These are phyloP conservation scores for Lamproptera curius DNA, from an alignment of 2,888 invertebrate species.

Conservation along the genomic window DNA sequence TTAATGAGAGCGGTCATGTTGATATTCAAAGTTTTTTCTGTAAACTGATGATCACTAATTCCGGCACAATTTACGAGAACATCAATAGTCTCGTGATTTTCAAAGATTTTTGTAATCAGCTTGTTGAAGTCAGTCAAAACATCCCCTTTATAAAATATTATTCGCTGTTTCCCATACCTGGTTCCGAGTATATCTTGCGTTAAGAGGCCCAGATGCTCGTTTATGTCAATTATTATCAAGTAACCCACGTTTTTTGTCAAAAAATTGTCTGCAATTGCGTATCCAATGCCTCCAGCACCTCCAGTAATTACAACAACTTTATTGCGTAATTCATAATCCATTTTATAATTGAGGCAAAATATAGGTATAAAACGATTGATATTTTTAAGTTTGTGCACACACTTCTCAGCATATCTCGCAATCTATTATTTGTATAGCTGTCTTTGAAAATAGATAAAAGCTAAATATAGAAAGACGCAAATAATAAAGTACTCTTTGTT, in stretches of 20 bases:
- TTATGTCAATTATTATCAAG: constrained; percentile 41
- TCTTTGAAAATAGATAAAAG: no score
- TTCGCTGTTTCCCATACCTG: constrained; percentile 35
- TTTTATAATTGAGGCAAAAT: no score
- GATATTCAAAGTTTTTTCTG: constrained; percentile 45
- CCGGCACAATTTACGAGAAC: constrained; percentile 33
- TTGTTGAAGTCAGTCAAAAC: neutral
- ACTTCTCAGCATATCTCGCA: no score
- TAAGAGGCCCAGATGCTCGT: no score
- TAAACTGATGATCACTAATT: neutral
- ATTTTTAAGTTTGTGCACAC: no score
- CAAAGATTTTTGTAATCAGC: neutral
- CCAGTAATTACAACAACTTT: constrained; percentile 54
- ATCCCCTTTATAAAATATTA: constrained; percentile 1
- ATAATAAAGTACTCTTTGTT: no score
- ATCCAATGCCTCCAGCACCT: constrained; percentile 70
- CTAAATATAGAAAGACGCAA: no score
- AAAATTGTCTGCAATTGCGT: constrained; percentile 55
- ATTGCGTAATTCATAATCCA: constrained; percentile 8
- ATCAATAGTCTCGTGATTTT: constrained; percentile 40
- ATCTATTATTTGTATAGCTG: no score
- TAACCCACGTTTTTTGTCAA: constrained; percentile 54
- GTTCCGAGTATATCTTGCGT: constrained; percentile 56
- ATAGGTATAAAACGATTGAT: no score
- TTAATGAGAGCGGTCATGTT: constrained; percentile 50